Conservation (phyloP, 2,113 vertebrate genomes). For the Rhinolophus sinicus region DNA sequence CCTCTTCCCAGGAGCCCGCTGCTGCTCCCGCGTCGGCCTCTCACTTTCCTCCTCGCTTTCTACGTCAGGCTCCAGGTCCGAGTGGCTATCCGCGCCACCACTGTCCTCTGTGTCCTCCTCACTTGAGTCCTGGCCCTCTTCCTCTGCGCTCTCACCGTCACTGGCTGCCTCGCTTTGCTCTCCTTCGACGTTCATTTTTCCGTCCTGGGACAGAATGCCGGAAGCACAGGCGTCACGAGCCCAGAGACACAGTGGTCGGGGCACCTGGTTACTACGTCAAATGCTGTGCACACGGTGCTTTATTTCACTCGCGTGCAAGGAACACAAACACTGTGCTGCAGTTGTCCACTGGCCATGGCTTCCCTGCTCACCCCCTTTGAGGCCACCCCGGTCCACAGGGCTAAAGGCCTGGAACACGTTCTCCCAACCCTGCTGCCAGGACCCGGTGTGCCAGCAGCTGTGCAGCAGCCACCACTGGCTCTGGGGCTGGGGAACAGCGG, state of each 20-base stretch:
- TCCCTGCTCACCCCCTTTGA: neutral
- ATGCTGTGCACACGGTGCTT: neutral
- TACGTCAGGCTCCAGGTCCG: conserved; percentile 89
- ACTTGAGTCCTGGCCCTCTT: conserved; percentile 42
- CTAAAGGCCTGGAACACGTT: fast-evolving
- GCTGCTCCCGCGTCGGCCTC: conserved; percentile 1
- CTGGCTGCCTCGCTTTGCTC: conserved; percentile 67
- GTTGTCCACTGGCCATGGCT: fast-evolving
- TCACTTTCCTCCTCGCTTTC: conserved; percentile 82
- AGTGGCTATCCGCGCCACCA: conserved; percentile 83
- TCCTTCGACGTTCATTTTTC: conserved; percentile 84
- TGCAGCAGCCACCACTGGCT: too few relatives aligned
- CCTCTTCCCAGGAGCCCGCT: neutral
- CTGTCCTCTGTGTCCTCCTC: conserved; percentile 50
- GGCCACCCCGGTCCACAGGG: fast-evolving
- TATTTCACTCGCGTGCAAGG: neutral
- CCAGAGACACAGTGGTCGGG: fast-evolving
- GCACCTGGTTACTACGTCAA: fast-evolving
- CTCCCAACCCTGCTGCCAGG: neutral
- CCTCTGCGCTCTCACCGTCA: conserved; percentile 51
- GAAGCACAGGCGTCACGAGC: neutral
- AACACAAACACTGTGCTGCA: neutral
- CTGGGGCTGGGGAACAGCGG: neutral
- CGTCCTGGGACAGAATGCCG: conserved; percentile 84
- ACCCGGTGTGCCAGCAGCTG: fast-evolving